A percentile compares a stretch with the other conserved stretches of the same genome.
Conservation (phyloP, 2,888 invertebrate genomes). For the Lepidochrysops patricia region DNA sequence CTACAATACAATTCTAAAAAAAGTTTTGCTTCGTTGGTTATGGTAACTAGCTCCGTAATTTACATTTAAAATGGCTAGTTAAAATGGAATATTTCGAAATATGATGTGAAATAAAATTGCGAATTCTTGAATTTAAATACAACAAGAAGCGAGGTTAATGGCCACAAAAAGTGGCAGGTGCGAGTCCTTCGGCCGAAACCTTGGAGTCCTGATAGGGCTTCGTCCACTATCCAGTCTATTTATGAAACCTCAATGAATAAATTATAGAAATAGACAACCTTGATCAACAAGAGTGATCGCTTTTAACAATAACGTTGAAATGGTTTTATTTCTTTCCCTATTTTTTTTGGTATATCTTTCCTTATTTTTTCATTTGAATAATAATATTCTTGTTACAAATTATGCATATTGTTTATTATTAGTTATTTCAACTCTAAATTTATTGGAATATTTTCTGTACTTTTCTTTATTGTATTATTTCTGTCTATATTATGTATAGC, state of each 20-base stretch:
- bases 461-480: background rate
- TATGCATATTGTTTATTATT: background rate
- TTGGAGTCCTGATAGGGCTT: constrained; percentile 10
- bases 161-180: constrained; percentile 13
- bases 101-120: constrained; percentile 2
- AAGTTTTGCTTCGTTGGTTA: constrained; percentile 2
- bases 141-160: background rate
- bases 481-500: no score
- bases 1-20: background rate
- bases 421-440: background rate
- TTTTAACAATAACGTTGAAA: background rate
- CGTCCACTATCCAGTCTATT: background rate
- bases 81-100: constrained; percentile 1
- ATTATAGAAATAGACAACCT: background rate
- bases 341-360: background rate
- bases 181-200: constrained; percentile 9
- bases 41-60: constrained; percentile 4
- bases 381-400: background rate
- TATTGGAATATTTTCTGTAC: no score
- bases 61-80: background rate
- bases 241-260: background rate
- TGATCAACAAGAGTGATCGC: background rate
- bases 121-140: background rate
- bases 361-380: background rate
- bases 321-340: background rate